Percentiles rank a stretch among this genome's conserved stretches.
phyloP scores from a whole-genome alignment of 2,113 vertebrate species.

The Erinaceus europaeus region DNA sequence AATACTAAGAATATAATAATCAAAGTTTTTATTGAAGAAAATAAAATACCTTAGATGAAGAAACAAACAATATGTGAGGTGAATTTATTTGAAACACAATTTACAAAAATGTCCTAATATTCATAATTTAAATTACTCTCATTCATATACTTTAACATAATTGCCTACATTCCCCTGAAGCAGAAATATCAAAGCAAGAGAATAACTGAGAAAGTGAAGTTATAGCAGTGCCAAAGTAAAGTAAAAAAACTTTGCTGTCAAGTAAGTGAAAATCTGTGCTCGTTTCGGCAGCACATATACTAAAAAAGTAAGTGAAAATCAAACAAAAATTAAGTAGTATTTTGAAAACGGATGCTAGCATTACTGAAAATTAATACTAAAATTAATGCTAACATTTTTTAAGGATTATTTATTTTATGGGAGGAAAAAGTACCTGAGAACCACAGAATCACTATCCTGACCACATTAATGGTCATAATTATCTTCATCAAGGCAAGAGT shows the following conservation, averaged over 20 bases:
- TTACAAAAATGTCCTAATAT: neutral
- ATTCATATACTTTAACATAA: neutral
- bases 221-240: neutral
- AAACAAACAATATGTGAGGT: neutral
- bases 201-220: neutral
- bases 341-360: too few species aligned
- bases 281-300: too few species aligned
- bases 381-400: too few species aligned
- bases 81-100: neutral
- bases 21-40: neutral
- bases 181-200: neutral
- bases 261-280: too few species aligned
- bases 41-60: neutral
- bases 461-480: too few species aligned
- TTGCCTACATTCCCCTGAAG: neutral
- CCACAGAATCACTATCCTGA: too few species aligned
- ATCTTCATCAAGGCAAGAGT: too few species aligned
- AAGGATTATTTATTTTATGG: too few species aligned
- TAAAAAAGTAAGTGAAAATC: too few species aligned
- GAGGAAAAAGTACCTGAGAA: too few species aligned
- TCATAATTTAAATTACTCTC: neutral
- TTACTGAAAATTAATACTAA: too few species aligned
- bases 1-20: neutral
- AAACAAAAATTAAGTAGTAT: too few species aligned
- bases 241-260: neutral